Evolutionary conservation across 2,113 vertebrate genomes (phyloP).

Genomic region (Leptocoma aspasia): DNA sequence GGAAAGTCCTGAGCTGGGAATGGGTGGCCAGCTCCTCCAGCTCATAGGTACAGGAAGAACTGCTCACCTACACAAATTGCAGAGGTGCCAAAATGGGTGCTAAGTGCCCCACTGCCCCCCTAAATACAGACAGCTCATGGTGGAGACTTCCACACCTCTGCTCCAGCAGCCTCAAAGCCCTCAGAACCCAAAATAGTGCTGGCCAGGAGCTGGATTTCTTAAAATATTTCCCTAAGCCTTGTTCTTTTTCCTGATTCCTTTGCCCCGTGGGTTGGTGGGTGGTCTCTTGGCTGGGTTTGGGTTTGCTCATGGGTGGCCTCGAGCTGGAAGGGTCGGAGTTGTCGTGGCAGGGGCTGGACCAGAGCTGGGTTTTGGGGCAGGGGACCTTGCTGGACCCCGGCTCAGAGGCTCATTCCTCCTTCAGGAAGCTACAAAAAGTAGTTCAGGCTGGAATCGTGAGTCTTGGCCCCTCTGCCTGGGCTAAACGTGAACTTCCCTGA

Average conservation of each 20-base stretch:
- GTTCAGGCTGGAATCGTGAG: neutral
- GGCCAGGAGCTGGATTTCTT: neutral
- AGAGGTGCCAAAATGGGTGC: neutral
- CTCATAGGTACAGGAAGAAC: neutral
- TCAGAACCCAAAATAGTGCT: neutral
- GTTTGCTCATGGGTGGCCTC: neutral
- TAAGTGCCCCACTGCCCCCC: neutral
- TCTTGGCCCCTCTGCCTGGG: neutral
- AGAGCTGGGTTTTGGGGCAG: neutral
- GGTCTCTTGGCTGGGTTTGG: neutral
- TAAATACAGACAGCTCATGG: fast-evolving
- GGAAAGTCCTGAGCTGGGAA: neutral
- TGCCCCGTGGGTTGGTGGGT: neutral
- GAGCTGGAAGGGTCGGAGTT: neutral
- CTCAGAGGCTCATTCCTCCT: neutral
- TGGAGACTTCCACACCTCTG: neutral
- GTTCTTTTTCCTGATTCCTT: neutral
- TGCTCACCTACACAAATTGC: fast-evolving
- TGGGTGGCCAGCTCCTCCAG: neutral
- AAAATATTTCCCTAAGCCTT: neutral
- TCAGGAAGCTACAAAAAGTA: neutral
- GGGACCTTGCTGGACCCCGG: fast-evolving
- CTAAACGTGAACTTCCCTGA: neutral
- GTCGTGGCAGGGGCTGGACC: neutral
- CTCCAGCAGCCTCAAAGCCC: neutral